A percentile compares a stretch with the other conserved stretches of the same genome.
Evolutionary conservation across 2,113 vertebrate genomes (phyloP).

Genomic region (Cinclus cinclus): DNA sequence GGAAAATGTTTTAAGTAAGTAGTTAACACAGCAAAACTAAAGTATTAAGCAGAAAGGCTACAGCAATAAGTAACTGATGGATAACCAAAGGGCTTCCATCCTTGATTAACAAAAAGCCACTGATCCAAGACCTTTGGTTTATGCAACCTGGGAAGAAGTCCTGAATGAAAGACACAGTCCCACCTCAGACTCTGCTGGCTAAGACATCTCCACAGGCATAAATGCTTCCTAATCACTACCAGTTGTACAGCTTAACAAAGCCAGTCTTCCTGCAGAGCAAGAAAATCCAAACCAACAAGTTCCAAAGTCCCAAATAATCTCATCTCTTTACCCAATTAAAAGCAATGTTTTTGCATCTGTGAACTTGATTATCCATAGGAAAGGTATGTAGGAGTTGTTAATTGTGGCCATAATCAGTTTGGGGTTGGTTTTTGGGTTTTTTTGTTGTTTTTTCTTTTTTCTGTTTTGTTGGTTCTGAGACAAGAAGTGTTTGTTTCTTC

Average conservation of each 20-base stretch:
- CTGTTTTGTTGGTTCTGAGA: not conserved
- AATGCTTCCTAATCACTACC: not conserved
- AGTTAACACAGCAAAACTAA: not conserved
- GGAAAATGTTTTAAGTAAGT: not conserved
- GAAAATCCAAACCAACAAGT: conserved; percentile 51
- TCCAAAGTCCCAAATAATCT: conserved; percentile 36
- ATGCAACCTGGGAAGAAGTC: not conserved
- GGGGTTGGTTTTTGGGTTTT: too few species aligned
- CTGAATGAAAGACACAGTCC: not conserved
- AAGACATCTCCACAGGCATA: not conserved
- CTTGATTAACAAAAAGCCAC: not conserved
- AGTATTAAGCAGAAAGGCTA: not conserved
- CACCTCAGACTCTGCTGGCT: not conserved
- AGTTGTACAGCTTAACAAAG: not conserved
- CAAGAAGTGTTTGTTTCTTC: not conserved
- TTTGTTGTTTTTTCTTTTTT: not conserved
- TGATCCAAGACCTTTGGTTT: not conserved
- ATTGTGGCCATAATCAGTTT: not conserved
- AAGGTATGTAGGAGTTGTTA: not conserved
- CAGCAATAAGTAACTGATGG: not conserved
- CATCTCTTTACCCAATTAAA: not conserved
- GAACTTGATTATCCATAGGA: not conserved
- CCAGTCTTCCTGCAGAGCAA: conserved; percentile 35
- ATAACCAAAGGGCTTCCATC: not conserved
- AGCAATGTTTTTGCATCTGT: conserved; percentile 1